Evolutionary conservation across 2,888 invertebrate genomes (phyloP), one percentile per base, ranked within the genome.

Genomic region (Epinotia demarniana): DNA sequence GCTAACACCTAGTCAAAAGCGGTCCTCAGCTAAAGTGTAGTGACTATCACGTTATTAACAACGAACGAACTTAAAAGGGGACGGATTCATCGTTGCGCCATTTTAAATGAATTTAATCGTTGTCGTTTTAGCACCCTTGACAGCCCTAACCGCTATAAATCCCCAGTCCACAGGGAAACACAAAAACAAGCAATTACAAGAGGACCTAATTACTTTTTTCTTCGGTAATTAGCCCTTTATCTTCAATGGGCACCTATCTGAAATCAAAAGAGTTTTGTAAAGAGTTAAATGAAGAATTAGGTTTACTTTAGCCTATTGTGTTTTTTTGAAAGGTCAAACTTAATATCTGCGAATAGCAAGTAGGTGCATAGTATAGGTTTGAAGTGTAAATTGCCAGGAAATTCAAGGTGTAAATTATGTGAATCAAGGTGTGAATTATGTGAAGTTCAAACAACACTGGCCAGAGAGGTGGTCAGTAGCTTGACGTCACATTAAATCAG

Each of bases 101-200:
- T 53, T n/a, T 53, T 53, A 13, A 53, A 53, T 53, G 16, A 53
- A 6, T 53, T 53, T 53, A 53, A 16, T 16, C 33, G 39, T 62
- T 12, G 18, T 49, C 16, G 43, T 46, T 58, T 46, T 69, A 69
- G 39, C 27, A 53, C 4, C n/a, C 27, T 72, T 61, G 49, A 57
- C 64, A 67, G 71, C 43, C 66, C 66, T 62, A 75, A 43, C 74
- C 60, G 60, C 71, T 61, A 75, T 73, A 67, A 72, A 75, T 74
- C 57, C 72, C 60, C 57, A 57, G 27, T 13, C 46, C 72, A 43
- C 72, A 68, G 73, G 69, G 76, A 72, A 68, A 73, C 78, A 80
- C 78, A 79, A 79, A 68, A 78, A 77, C 78, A 78, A 72, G 62
- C 72, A 78, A 80, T 78, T 78, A 77, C 69, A 76, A 76, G 27